A percentile compares a stretch with the other conserved stretches of the same genome.
phyloP scores from a whole-genome alignment of 2,797 vertebrate species.

The Ptychobarbus kaznakovi region DNA sequence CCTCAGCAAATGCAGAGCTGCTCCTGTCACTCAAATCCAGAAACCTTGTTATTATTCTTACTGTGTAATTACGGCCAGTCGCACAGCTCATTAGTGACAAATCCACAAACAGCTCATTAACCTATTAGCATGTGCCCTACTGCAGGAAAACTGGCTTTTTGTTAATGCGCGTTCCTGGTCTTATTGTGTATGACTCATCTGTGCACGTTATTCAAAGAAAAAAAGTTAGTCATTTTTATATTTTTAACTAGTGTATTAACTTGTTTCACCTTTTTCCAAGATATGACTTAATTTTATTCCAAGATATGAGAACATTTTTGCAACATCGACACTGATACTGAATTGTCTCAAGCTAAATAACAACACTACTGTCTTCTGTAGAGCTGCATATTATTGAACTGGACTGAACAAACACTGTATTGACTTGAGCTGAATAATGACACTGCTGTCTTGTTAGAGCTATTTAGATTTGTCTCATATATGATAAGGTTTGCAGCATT shows the following conservation, averaged over 20 bases:
- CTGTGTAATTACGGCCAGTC: constrained; percentile 40
- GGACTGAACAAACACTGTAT: background rate
- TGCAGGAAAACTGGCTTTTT: background rate
- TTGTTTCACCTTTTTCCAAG: background rate
- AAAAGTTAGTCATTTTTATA: background rate
- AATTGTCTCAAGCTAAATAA: background rate
- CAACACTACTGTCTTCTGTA: background rate
- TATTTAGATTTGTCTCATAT: background rate
- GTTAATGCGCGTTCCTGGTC: background rate
- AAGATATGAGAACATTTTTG: background rate
- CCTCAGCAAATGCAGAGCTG: constrained; percentile 20
- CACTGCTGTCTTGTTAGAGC: background rate
- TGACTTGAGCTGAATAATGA: background rate
- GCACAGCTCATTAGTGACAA: constrained; percentile 22
- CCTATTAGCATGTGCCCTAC: background rate
- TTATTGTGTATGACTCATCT: background rate
- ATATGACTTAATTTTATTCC: background rate
- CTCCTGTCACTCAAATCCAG: constrained; percentile 29
- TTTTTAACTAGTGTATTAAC: background rate
- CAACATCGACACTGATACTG: background rate
- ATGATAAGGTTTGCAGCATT: background rate
- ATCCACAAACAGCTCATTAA: constrained; percentile 22
- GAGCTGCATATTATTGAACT: background rate
- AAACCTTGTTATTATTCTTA: constrained; percentile 40
- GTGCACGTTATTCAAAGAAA: background rate